Evolutionary conservation across 2,888 invertebrate genomes (phyloP), one percentile per base, ranked within the genome.

Genomic region (Chrysolina oricalcia): DNA sequence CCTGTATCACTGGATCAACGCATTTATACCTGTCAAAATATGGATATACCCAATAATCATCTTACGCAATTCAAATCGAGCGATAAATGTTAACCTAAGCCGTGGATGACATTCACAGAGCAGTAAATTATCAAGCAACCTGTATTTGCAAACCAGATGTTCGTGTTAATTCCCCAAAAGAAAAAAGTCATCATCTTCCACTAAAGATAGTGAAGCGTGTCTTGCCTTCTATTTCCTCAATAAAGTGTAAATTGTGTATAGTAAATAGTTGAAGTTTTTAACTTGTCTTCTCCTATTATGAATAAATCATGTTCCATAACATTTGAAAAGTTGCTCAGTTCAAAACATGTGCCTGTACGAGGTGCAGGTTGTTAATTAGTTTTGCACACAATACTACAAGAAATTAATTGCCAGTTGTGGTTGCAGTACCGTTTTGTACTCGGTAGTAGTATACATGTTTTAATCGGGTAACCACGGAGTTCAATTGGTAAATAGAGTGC

Each of bases 171-270:
- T 13, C 21, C 13, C 53, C 19, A 11, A 13, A 21, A 53, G 53
- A 53, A 53, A 23, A 53, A 53, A 21, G 19, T 11, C 53, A 21
- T 53, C 53, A 53, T 53, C 53, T 53, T 53, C 53, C 53, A 53
- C 53, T 53, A 53, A 19, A 53, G 53, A 53, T 53, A 53, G 53
- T 53, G 53, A 21, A 53, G 53, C 53, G 53, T 53, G 53, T 53
- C 53, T 53, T 53, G 53, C 53, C 13, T 13, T 23, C 53, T 21
- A 13, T 53, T 53, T 53, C 53, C 53, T 53, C 53, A 53, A 53
- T 53, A 53, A 53, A 53, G 53, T 53, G 53, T 21, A 53, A 53
- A 53, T 53, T 21, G 53, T 53, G 53, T 53, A 21, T 53, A 53
- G 21, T 53, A 53, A 21, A 53, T 21, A 53, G 9, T 11, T 53